Evolutionary conservation across 1,140 invertebrate genomes (phyloP), one percentile per base, ranked within the genome.

Genomic region (Drosophila athabasca): DNA sequence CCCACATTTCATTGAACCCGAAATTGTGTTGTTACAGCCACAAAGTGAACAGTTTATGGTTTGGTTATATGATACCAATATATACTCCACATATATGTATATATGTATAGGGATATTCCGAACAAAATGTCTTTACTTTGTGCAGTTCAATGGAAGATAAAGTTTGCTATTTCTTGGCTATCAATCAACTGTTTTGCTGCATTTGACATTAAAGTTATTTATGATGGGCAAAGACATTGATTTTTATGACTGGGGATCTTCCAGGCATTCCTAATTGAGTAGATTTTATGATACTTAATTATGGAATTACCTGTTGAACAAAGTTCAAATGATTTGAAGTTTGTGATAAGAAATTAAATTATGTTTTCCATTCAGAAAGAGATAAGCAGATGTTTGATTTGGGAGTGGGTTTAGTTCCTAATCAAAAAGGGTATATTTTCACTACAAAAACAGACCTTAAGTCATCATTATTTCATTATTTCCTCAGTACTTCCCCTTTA

Each of bases 61-160:
- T 31, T 7, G 13, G 17, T 68, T 31, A 48, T 76, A 76, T 69
- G 76, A 69, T 55, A 48, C 31, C 24, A 39, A 43, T 43, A 22
- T 35, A 9, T 67, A 49, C n/a, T n/a, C n/a, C n/a, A n/a, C n/a
- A n/a, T 22, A 49, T 22, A 41, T 64, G 39, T 22, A 15, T 15
- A 15, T 11, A 8, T 24, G 3, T 24, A 4, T 4, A 13, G 13
- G 5, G 3, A 31, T 17, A 41, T 17, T 41, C 41, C 3, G 8
- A 22, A 15, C n/a, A 11, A 29, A 6, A 35, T n/a, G 41, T 62
- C 41, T 68, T 75, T 66, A 69, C 66, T 59, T 43, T 24, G 19
- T 58, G 31, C 24, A 76, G 41, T 76, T 68, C 45, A 62, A 76
- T 51, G 48, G 41, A 67, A 67, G 73, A 76, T 68, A 76, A 76